These are phyloP conservation scores for Falco naumanni DNA, from an alignment of 2,797 vertebrate species.

Conservation along the genomic window DNA sequence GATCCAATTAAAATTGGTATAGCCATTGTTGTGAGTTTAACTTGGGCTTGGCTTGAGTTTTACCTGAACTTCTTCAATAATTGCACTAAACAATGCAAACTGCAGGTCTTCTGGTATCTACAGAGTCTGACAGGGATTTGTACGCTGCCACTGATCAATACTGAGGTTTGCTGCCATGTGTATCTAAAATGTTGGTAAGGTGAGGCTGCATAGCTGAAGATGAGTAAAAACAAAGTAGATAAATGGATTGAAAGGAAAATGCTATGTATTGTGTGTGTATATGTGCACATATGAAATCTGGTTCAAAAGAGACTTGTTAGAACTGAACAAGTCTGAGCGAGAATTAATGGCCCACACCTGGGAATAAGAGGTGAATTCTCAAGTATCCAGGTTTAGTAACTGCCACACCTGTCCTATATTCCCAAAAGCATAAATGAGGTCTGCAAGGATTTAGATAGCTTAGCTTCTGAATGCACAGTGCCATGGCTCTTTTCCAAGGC, in stretches of 20 bases:
- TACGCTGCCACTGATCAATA: background rate
- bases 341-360: conserved; percentile 58
- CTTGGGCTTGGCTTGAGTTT: background rate
- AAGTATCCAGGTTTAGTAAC: conserved; percentile 63
- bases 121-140: background rate
- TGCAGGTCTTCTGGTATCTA: background rate
- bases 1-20: background rate
- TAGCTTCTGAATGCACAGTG: conserved; percentile 48
- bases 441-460: conserved; percentile 67
- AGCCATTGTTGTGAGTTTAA: background rate
- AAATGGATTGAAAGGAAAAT: background rate
- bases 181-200: background rate
- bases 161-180: background rate
- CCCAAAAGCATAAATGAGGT: conserved; percentile 66
- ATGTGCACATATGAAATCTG: conserved; percentile 7
- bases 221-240: background rate
- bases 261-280: background rate
- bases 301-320: conserved; percentile 50
- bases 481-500: conserved; percentile 55
- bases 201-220: background rate
- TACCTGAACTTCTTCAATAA: background rate
- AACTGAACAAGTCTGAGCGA: conserved; percentile 63
- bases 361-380: conserved; percentile 61
- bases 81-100: background rate
- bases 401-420: conserved; percentile 69